These are phyloP conservation scores for Galagoides demidoff DNA, from an alignment of 2,797 vertebrate genomes.

Conservation along the genomic window DNA sequence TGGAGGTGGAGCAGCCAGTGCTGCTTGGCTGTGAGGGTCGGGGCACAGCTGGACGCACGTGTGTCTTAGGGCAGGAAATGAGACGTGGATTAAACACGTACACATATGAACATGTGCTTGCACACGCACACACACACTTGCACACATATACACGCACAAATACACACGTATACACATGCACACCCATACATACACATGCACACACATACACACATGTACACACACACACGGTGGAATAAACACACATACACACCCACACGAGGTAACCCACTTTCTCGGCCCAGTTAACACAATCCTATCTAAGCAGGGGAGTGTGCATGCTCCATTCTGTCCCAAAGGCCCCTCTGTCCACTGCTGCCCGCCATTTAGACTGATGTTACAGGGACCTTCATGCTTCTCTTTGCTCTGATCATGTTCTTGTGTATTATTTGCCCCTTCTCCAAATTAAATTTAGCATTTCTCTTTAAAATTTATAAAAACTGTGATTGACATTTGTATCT, in stretches of 20 bases:
- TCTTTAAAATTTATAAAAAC: neutral
- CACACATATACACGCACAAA: no score
- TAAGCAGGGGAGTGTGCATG: no score
- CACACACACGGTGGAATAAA: no score
- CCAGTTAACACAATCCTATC: no score
- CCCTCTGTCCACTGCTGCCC: no score
- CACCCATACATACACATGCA: accelerated
- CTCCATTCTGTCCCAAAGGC: accelerated
- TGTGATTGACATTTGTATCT: neutral
- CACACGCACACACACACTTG: accelerated
- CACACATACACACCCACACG: neutral
- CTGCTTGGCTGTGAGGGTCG: no score
- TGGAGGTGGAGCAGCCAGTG: neutral
- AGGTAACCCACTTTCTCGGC: neutral
- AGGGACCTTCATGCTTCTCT: neutral
- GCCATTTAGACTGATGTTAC: accelerated
- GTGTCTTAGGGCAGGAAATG: neutral
- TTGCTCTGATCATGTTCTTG: accelerated
- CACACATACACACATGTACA: no score
- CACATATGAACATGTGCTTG: no score
- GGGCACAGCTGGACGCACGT: accelerated
- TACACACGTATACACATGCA: accelerated
- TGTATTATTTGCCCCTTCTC: neutral
- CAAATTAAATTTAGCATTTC: neutral
- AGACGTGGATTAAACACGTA: neutral